Conservation (phyloP, 2,113 vertebrate species). For the Thomomys bottae region DNA sequence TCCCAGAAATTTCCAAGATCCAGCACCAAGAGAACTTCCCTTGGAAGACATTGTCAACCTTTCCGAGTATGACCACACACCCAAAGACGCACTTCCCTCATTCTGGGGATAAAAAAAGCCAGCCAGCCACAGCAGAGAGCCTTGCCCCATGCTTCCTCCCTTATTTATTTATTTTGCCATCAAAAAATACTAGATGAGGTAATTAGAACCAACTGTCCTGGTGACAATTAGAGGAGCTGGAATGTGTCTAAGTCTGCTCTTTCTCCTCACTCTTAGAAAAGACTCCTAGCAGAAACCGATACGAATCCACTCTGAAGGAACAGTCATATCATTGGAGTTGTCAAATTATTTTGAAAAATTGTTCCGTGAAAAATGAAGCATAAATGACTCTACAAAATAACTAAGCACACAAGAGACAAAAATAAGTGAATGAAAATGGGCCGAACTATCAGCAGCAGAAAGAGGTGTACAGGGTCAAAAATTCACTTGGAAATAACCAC, state of each 20-base stretch:
- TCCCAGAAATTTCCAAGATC: not conserved
- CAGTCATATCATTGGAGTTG: not conserved
- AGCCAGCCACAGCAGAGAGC: not conserved
- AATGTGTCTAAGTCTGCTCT: constrained; percentile 38
- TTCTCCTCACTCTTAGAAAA: constrained; percentile 12
- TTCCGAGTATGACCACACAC: not conserved
- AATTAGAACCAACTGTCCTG: not conserved
- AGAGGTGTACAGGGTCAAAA: not conserved
- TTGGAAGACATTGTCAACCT: not conserved
- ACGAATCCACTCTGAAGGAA: not conserved
- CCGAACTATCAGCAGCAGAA: not conserved
- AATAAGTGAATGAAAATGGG: constrained; percentile 7
- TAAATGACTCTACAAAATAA: constrained; percentile 33
- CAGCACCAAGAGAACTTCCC: not conserved
- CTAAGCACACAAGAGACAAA: not conserved
- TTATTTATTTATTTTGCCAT: not conserved
- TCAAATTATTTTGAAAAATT: constrained; percentile 48
- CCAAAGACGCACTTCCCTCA: not conserved
- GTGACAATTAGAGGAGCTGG: not conserved
- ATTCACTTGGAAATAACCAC: not conserved
- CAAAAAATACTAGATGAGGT: not conserved
- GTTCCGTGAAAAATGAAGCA: constrained; percentile 42
- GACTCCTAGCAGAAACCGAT: constrained; percentile 18
- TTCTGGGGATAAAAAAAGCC: not conserved
- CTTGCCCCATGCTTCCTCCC: not conserved